A percentile compares a stretch with the other conserved stretches of the same genome.
Conservation (phyloP, 2,888 invertebrate genomes). For the Smittia aterrima region DNA sequence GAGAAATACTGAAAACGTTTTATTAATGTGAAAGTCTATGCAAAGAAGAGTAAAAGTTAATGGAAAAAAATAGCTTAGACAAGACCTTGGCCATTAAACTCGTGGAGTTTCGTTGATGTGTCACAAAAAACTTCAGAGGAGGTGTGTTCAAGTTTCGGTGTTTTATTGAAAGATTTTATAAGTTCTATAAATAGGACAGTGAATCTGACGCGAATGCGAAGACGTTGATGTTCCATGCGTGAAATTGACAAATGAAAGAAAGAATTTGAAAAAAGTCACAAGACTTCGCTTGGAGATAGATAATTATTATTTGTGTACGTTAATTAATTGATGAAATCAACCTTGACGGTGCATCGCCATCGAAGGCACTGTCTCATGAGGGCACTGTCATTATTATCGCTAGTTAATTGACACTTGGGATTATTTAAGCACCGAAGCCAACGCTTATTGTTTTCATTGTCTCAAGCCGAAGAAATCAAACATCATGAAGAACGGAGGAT, state of each 20-base stretch:
- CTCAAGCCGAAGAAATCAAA: neutral
- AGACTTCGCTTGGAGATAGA: neutral
- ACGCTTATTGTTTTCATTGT: neutral
- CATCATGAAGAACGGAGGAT: slow-evolving; percentile 30
- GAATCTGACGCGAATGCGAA: neutral
- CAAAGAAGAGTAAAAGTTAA: neutral
- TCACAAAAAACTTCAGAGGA: neutral
- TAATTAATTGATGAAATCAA: slow-evolving; percentile 26
- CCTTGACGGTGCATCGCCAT: slow-evolving; percentile 22
- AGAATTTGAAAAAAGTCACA: neutral
- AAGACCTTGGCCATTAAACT: neutral
- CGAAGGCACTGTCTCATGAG: neutral
- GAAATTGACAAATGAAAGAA: too few species aligned
- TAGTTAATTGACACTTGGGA: neutral
- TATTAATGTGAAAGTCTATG: slow-evolving; percentile 33
- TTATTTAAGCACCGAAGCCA: slow-evolving; percentile 10
- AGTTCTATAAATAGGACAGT: slow-evolving; percentile 9
- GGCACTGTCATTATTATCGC: slow-evolving; percentile 23
- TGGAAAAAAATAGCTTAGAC: neutral
- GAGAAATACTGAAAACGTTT: neutral
- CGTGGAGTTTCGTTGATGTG: neutral
- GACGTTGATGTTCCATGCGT: too few species aligned
- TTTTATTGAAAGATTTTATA: neutral
- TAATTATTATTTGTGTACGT: neutral
- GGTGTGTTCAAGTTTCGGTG: slow-evolving; percentile 18